phyloP scores from a whole-genome alignment of 2,888 invertebrate genomes.

The Leptinotarsa tumamoca region DNA sequence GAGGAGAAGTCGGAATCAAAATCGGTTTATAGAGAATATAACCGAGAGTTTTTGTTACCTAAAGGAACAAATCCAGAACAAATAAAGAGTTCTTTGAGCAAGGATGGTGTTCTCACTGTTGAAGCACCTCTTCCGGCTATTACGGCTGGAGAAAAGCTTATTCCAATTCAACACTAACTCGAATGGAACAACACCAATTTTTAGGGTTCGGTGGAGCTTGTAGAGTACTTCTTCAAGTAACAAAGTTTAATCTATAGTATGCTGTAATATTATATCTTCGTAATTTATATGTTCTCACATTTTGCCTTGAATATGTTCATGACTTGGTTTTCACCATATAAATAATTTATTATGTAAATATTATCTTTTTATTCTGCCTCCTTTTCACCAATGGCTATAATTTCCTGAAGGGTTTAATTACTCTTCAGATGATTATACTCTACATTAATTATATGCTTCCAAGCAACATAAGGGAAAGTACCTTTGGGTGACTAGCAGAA shows the following conservation, averaged over 20 bases:
- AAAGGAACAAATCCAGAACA: conserved; percentile 97
- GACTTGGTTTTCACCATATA: not conserved
- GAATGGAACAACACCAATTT: too few relatives aligned
- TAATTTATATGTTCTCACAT: conserved; percentile 1
- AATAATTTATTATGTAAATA: conserved; percentile 7
- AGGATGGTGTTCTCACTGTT: conserved; percentile 96
- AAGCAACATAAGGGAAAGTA: too few relatives aligned
- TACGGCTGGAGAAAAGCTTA: conserved; percentile 82
- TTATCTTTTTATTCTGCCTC: not conserved
- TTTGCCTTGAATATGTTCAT: not conserved
- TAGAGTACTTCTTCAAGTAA: not conserved
- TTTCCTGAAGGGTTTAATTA: too few relatives aligned
- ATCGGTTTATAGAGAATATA: conserved; percentile 98
- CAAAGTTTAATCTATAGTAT: not conserved
- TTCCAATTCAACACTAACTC: conserved; percentile 80
- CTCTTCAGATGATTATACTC: too few relatives aligned
- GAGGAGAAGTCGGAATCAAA: conserved; percentile 97
- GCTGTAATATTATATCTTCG: not conserved
- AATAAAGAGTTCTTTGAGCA: conserved; percentile 95
- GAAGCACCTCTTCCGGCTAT: conserved; percentile 95
- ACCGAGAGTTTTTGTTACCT: conserved; percentile 95
- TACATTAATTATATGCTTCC: too few relatives aligned
- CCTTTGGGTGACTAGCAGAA: too few relatives aligned
- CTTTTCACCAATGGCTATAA: too few relatives aligned
- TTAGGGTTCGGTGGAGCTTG: not conserved